Evolutionary conservation across 2,113 vertebrate species (phyloP), one percentile per base, ranked within the genome.

Genomic region (Formicarius rufipectus): DNA sequence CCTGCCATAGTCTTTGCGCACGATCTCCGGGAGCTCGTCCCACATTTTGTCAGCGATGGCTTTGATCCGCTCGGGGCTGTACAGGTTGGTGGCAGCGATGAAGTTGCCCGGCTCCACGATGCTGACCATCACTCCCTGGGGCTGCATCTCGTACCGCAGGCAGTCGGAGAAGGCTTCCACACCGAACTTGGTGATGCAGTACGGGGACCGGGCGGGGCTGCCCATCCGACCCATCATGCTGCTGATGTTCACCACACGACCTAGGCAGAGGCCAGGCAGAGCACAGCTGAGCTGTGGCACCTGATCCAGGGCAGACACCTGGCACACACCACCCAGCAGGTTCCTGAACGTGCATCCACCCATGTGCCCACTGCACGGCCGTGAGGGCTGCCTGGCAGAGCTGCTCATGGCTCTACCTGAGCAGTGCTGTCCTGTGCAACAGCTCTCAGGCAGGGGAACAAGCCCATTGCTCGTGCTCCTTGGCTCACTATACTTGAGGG

Each of bases 161-260:
- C 98, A 98, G 95, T 98, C 98, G 0, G 98, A 98, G 93, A 98
- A 98, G 23, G 98, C 98, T 63, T 98, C 98, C 76, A 98, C 97
- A 0, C 98, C 98, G 2, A 98, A 98, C 94, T 98, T 98, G 89
- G 98, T 98, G 97, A 98, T 98, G 96, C 98, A 98, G 83, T 98
- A 98, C 0, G 98, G 97, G 1, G 98, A 98, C 3, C 98, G 98
- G 50, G 98, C 97, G 0, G 97, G 97, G 69, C 97, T 98, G 92
- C 97, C 98, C 98, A 98, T 98, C 28, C 98, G 97, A 33, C 98
- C 98, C 97, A 98, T 94, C 97, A 98, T 98, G 96, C 98, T 98
- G 22, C 98, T 98, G 94, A 98, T 98, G 97, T 98, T 98, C 85
- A 98, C 96, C 4, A 98, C 96, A 0, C 98, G 98, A 86, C 98